phyloP scores from a whole-genome alignment of 2,113 vertebrate species.

The Sylvilagus bachmani region DNA sequence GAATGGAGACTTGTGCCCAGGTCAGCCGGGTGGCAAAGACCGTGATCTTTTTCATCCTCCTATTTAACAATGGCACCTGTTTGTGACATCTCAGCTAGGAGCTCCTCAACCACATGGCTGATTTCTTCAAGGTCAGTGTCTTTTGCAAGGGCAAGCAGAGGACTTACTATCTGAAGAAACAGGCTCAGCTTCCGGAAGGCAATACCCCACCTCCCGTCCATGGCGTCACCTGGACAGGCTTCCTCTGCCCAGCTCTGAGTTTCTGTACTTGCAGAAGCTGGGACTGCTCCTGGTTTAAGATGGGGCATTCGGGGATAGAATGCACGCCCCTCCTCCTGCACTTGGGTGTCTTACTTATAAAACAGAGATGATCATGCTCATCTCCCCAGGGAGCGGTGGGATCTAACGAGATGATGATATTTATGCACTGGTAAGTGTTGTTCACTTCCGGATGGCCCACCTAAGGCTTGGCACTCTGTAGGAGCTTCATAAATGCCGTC shows the following conservation, averaged over 20 bases:
- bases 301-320: not conserved
- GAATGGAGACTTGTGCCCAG: not conserved
- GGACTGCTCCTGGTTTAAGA: not conserved
- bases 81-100: not conserved
- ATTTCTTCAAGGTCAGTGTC: slow-evolving; percentile 24
- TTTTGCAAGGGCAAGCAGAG: not conserved
- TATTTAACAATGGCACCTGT: not conserved
- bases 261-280: not conserved
- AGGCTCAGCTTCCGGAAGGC: not conserved
- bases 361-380: not conserved
- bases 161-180: not conserved
- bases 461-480: not conserved
- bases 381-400: not conserved
- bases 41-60: not conserved
- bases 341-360: not conserved
- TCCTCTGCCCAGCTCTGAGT: not conserved
- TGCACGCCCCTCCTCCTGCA: not conserved
- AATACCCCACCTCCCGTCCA: too few relatives aligned
- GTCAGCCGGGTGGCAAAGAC: not conserved
- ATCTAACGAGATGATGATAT: not conserved
- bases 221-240: not conserved
- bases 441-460: not conserved
- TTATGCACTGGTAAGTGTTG: not conserved
- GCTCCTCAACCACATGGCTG: not conserved
- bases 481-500: not conserved